Base-by-base conservation (phyloP, 2,888 invertebrate genomes). In the Sipunculus nudus region DNA sequence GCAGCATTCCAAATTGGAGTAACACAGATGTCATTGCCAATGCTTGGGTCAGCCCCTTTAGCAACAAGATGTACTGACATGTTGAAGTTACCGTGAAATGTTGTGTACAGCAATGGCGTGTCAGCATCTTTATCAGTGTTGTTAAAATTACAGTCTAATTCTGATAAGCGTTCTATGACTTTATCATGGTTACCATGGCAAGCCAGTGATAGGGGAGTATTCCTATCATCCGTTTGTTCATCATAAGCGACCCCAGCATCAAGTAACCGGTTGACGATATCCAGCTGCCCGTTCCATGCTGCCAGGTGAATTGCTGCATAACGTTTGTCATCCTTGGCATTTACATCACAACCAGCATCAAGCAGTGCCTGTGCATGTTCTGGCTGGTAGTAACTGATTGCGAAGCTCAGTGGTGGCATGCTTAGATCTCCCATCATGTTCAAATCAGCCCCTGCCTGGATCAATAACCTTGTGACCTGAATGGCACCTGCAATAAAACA, bases 1-100 rank as follows among this genome's bases (percentile, higher is more conserved):
- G 76, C 75, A 16, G 78, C 78, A 63, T 79, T 79, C 78, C 78
- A 79, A 47, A 79, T 53, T 1, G 77, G 74, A 1, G 78, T 76
- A 5, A 72, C 65, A 5, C 68, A 59, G 1, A 71, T 62, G 2
- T 65, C 54, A 61, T 76, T 80, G 0, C 54, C 31, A 16, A 61
- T 53, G 54, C 77, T 63, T 1, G 80, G 77, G 43, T 76, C 65
- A 2, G 78, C 78, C 16, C 78, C 78, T 50, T 65, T 41, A 31
- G 64, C 57, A n/a, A 80, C 50, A 5, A 80, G 63, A 10, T 64
- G 45, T 47, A 58, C 57, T 3, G 75, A 71, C 13, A 67, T 67
- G 35, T 69, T 63, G n/a, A 68, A 38, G 57, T 74, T 68, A 10
- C 75, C 75, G 54, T 80, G 78, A 56, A 70, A 77, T 1, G 78